Evolutionary conservation across 2,113 vertebrate species (phyloP).

Genomic region (Cichladusa arquata): DNA sequence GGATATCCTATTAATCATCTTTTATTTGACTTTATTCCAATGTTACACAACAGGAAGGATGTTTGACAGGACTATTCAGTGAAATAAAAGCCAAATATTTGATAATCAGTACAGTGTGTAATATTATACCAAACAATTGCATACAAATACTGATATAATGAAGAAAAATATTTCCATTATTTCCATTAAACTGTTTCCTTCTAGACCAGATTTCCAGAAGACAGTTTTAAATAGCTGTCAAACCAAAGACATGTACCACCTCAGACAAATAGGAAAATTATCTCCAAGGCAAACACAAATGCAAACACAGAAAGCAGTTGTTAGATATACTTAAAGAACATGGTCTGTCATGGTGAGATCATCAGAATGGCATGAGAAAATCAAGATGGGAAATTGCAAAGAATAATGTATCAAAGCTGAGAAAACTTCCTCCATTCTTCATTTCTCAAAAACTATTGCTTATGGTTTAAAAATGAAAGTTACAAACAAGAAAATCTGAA

Average conservation of each 20-base stretch:
- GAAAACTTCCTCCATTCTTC: background rate
- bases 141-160: slow-evolving; percentile 26
- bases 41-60: slow-evolving; percentile 34
- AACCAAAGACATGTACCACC: background rate
- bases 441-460: background rate
- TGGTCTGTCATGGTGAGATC: background rate
- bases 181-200: background rate
- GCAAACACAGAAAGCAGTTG: background rate
- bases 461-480: background rate
- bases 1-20: slow-evolving; percentile 9
- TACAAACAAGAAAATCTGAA: background rate
- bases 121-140: background rate
- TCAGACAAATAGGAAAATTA: background rate
- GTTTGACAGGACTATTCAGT: background rate
- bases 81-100: slow-evolving; percentile 42
- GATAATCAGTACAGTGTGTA: background rate
- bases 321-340: background rate
- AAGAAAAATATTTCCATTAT: background rate
- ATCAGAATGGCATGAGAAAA: slow-evolving; percentile 15
- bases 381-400: background rate
- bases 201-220: background rate
- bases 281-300: background rate
- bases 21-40: slow-evolving; percentile 4
- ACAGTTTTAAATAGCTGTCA: background rate
- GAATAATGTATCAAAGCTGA: background rate